Evolutionary conservation across 2,888 invertebrate genomes (phyloP).

Genomic region (Polietes domitor): DNA sequence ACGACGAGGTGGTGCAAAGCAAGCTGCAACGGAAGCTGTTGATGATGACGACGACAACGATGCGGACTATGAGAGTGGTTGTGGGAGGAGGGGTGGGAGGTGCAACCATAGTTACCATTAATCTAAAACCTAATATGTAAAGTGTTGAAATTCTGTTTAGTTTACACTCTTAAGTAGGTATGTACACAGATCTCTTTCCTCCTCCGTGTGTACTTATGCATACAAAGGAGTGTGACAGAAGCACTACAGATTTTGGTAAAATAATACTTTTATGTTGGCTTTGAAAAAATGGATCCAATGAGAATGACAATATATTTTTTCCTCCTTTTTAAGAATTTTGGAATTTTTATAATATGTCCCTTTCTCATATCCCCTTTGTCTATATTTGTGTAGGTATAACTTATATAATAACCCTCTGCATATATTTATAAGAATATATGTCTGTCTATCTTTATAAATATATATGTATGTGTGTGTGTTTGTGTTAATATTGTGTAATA

Average conservation of each 20-base stretch:
- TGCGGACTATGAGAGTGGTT: not conserved
- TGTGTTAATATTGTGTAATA: constrained; percentile 42
- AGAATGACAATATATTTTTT: too few species aligned
- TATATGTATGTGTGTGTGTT: not conserved
- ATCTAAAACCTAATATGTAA: constrained; percentile 54
- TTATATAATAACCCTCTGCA: too few species aligned
- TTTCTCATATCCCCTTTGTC: too few species aligned
- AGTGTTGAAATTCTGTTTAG: constrained; percentile 53
- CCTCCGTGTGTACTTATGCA: not conserved
- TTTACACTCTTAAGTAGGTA: constrained; percentile 44
- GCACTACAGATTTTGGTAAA: too few species aligned
- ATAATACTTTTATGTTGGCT: too few species aligned
- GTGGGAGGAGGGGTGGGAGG: not conserved
- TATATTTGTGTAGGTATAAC: too few species aligned
- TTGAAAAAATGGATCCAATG: too few species aligned
- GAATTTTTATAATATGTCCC: too few species aligned
- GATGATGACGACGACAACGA: constrained; percentile 8
- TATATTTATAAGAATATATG: too few species aligned
- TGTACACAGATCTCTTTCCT: not conserved
- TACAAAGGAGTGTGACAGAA: not conserved
- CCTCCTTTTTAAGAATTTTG: too few species aligned
- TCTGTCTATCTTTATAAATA: too few species aligned
- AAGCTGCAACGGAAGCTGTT: not conserved
- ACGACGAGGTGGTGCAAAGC: not conserved
- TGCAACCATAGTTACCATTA: constrained; percentile 47